phyloP scores from a whole-genome alignment of 1,140 invertebrate species.

The Leptoteleia sp. region DNA sequence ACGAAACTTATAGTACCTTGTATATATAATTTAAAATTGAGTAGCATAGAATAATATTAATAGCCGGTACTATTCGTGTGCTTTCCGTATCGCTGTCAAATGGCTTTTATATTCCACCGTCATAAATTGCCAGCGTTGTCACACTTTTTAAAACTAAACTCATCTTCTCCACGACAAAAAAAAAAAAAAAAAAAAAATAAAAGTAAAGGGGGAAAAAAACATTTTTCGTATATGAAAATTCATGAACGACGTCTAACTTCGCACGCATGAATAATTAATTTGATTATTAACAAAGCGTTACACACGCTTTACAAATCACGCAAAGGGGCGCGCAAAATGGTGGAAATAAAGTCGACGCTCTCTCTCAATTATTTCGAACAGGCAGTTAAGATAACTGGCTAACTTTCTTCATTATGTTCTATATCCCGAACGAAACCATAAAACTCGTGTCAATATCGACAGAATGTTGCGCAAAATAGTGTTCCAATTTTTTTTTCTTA shows the following conservation, averaged over 20 bases:
- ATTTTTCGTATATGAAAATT: constrained; percentile 41
- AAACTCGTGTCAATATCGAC: too few species aligned
- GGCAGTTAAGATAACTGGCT: too few species aligned
- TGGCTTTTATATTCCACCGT: constrained; percentile 37
- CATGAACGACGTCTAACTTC: constrained; percentile 35
- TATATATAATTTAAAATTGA: constrained; percentile 46
- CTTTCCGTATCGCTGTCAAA: constrained; percentile 40
- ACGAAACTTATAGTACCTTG: constrained; percentile 37
- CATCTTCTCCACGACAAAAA: constrained; percentile 19
- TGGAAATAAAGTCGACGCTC: constrained; percentile 20
- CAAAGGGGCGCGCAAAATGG: constrained; percentile 17
- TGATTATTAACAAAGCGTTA: constrained; percentile 18
- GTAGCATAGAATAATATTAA: constrained; percentile 43
- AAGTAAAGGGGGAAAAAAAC: constrained; percentile 41
- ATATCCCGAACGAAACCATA: too few species aligned
- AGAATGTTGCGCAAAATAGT: too few species aligned
- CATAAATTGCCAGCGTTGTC: constrained; percentile 31
- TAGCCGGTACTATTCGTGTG: constrained; percentile 40
- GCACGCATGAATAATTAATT: constrained; percentile 49
- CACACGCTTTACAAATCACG: constrained; percentile 12
- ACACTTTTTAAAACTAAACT: constrained; percentile 51
- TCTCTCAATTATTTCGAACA: constrained; percentile 26
- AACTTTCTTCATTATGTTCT: too few species aligned
- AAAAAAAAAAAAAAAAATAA: too few species aligned
- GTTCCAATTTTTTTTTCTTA: too few species aligned